Conservation (phyloP, 2,888 invertebrate genomes). For the Noctua comes region DNA sequence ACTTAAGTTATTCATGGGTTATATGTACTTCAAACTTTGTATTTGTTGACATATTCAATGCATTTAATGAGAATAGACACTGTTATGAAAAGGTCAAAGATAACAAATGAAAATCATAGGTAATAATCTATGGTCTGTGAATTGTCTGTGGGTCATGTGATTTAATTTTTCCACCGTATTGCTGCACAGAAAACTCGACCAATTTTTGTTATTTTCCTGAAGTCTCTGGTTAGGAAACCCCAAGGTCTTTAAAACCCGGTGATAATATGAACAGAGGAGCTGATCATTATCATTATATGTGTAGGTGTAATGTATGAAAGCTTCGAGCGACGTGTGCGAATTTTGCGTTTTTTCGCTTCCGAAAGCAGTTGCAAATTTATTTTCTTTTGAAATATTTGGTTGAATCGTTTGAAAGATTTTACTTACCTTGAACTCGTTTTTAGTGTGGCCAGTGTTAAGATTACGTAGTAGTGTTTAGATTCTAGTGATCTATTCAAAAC, state of each 20-base stretch:
- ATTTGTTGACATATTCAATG: neutral
- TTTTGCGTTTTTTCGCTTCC: neutral
- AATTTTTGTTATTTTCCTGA: neutral
- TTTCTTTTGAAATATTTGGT: neutral
- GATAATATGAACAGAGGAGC: neutral
- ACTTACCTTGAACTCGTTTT: no score
- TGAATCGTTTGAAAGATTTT: neutral
- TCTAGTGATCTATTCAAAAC: neutral
- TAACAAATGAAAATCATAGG: neutral
- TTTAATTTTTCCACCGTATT: neutral
- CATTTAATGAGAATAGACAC: neutral
- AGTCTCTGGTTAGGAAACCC: neutral
- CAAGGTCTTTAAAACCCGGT: neutral
- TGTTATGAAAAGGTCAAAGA: slow-evolving; percentile 24
- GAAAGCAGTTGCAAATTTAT: neutral
- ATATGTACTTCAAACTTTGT: neutral
- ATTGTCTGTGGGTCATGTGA: neutral
- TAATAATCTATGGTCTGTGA: slow-evolving; percentile 2
- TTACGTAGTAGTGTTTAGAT: neutral
- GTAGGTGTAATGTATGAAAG: neutral
- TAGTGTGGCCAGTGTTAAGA: neutral
- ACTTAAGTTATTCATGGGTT: neutral
- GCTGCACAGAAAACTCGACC: neutral
- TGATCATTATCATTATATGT: neutral
- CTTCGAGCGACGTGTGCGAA: neutral